phyloP scores from a whole-genome alignment of 2,797 vertebrate genomes.

The Sparidentex hasta region DNA sequence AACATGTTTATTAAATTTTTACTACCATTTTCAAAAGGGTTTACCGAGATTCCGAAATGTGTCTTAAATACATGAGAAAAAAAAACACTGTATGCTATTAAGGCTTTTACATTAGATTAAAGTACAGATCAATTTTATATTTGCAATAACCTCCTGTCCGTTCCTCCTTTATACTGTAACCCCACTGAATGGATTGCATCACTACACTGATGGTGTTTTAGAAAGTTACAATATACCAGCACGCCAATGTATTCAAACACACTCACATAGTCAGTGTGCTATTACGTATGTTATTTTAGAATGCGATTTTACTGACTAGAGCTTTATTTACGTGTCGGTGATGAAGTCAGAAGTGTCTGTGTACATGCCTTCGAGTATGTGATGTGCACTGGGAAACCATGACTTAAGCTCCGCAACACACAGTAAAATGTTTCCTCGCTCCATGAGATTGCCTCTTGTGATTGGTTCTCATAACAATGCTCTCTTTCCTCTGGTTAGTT shows the following conservation, averaged over 20 bases:
- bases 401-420: slow-evolving; percentile 6
- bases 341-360: slow-evolving; percentile 13
- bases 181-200: slow-evolving; percentile 29
- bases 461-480: slow-evolving; percentile 79
- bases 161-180: slow-evolving; percentile 19
- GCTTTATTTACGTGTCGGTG: slow-evolving; percentile 28
- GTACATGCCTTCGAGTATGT: slow-evolving; percentile 1
- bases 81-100: not conserved
- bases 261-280: not conserved
- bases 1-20: slow-evolving; percentile 15
- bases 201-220: not conserved
- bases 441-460: slow-evolving; percentile 68
- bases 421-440: slow-evolving; percentile 15
- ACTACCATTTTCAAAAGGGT: not conserved
- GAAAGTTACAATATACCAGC: slow-evolving; percentile 3
- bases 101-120: slow-evolving; percentile 3
- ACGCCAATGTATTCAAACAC: not conserved
- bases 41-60: not conserved
- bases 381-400: not conserved
- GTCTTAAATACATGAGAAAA: not conserved
- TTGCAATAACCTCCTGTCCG: not conserved
- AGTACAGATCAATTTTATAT: not conserved
- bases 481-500: slow-evolving; percentile 81
- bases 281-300: slow-evolving; percentile 5
- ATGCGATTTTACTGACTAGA: slow-evolving; percentile 17